A percentile compares a stretch with the other conserved stretches of the same genome.
These are phyloP conservation scores for Bombus waltoni DNA, from an alignment of 1,140 invertebrate genomes.

Conservation along the genomic window DNA sequence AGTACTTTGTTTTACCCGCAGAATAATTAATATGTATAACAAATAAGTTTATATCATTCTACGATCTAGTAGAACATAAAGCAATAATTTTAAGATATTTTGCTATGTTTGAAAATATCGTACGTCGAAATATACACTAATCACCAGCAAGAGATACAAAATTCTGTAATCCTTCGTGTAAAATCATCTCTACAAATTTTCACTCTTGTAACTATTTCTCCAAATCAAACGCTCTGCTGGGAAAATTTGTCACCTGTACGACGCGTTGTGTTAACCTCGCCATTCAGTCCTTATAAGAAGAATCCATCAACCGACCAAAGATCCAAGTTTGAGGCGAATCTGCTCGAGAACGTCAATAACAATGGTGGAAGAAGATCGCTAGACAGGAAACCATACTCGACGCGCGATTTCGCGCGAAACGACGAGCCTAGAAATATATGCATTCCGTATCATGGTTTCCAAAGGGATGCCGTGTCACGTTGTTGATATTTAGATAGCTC, in stretches of 20 bases:
- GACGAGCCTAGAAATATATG: not conserved
- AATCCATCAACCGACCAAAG: not conserved
- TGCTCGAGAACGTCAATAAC: not conserved
- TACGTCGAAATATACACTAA: too few species aligned
- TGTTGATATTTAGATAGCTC: constrained; percentile 29
- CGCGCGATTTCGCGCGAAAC: not conserved
- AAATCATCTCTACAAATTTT: too few species aligned
- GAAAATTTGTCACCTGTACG: not conserved
- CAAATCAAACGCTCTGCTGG: not conserved
- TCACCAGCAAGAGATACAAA: too few species aligned
- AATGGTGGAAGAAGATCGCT: not conserved
- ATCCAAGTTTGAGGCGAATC: not conserved
- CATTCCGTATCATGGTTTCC: not conserved
- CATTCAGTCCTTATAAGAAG: not conserved
- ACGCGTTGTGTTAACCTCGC: not conserved
- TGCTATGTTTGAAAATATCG: too few species aligned
- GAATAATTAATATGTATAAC: too few species aligned
- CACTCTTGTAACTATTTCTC: not conserved
- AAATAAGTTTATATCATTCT: too few species aligned
- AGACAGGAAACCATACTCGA: not conserved
- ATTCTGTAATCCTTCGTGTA: too few species aligned
- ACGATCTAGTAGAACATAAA: too few species aligned
- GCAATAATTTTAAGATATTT: too few species aligned
- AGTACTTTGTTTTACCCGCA: too few species aligned
- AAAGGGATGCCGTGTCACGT: constrained; percentile 17